Evolutionary conservation across 2,113 vertebrate genomes (phyloP).

Genomic region (Heterotis niloticus): DNA sequence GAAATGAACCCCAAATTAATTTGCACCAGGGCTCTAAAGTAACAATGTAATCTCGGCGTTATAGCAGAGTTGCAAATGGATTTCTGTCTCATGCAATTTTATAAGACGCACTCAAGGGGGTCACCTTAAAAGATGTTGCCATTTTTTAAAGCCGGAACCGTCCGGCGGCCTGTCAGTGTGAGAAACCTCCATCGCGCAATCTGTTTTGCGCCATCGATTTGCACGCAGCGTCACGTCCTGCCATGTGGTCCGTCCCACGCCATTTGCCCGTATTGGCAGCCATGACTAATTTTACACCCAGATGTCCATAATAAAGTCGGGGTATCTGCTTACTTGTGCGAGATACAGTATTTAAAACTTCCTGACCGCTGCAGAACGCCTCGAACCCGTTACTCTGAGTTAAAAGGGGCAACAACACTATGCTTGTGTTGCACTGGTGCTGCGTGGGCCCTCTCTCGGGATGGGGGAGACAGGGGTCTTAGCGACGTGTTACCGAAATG

Average conservation of each 20-base stretch:
- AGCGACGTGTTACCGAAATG: constrained; percentile 56
- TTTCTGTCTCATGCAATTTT: constrained; percentile 76
- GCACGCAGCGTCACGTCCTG: constrained; percentile 59
- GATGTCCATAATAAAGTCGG: constrained; percentile 71
- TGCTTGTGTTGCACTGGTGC: constrained; percentile 43
- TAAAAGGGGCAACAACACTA: constrained; percentile 55
- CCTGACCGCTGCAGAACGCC: constrained; percentile 62
- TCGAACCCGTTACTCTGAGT: constrained; percentile 63
- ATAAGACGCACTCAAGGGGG: constrained; percentile 67
- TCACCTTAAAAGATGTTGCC: constrained; percentile 74
- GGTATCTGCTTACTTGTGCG: constrained; percentile 68
- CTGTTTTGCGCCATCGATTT: constrained; percentile 71
- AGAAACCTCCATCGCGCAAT: constrained; percentile 68
- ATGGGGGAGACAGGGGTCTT: constrained; percentile 31
- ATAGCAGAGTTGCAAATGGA: constrained; percentile 72
- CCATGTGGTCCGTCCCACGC: constrained; percentile 64
- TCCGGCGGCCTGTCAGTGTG: constrained; percentile 63
- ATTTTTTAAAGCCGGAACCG: constrained; percentile 73
- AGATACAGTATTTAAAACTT: constrained; percentile 60
- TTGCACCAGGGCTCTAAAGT: constrained; percentile 66
- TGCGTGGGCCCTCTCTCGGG: neutral
- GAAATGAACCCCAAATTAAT: constrained; percentile 75
- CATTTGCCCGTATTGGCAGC: constrained; percentile 63
- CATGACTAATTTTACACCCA: constrained; percentile 77
- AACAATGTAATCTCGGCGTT: constrained; percentile 74